Evolutionary conservation across 1,140 invertebrate genomes (phyloP).

Genomic region (Andricus grossulariae): DNA sequence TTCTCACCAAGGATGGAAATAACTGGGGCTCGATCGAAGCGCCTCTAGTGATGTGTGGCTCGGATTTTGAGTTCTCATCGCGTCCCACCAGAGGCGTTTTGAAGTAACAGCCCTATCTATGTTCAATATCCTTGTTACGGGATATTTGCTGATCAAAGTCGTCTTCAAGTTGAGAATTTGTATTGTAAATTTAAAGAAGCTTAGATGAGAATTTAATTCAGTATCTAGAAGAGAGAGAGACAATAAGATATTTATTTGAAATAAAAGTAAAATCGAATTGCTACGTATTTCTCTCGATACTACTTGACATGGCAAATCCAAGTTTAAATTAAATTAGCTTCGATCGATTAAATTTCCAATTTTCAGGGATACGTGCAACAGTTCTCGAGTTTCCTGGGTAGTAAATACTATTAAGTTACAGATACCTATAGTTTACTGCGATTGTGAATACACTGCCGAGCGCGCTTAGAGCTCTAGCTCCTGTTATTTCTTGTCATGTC

Average conservation of each 20-base stretch:
- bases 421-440: constrained; percentile 67
- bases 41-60: too few relatives aligned
- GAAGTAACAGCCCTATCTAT: too few relatives aligned
- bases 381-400: constrained; percentile 48
- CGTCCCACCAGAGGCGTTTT: too few relatives aligned
- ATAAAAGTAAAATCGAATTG: background rate
- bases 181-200: too few relatives aligned
- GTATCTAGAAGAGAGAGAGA: background rate
- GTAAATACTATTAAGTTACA: constrained; percentile 66
- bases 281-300: background rate
- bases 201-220: background rate
- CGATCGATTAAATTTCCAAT: constrained; percentile 25
- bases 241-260: background rate
- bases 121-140: too few relatives aligned
- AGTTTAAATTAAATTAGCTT: constrained; percentile 15
- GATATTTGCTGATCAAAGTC: too few relatives aligned
- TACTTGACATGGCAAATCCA: background rate
- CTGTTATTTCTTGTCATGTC: constrained; percentile 55
- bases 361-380: constrained; percentile 22
- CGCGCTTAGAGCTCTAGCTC: constrained; percentile 73
- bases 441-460: constrained; percentile 76
- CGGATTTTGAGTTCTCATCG: too few relatives aligned
- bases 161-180: too few relatives aligned
- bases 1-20: too few relatives aligned
- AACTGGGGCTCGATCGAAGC: too few relatives aligned